Conservation (phyloP, 1,140 invertebrate species). For the Dermatophagoides farinae region DNA sequence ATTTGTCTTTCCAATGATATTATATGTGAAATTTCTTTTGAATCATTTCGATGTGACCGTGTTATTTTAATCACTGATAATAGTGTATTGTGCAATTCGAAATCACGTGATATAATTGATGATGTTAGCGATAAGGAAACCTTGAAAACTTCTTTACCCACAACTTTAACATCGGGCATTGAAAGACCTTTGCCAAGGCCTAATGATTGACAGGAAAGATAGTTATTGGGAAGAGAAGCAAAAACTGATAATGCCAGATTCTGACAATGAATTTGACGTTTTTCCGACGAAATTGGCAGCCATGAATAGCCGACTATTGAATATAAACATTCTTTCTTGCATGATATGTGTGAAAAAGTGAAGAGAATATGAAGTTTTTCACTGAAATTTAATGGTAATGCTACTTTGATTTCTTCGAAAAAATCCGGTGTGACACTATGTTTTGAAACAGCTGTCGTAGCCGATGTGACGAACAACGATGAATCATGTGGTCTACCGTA, state of each 20-base stretch:
- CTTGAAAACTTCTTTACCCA: constrained; percentile 63
- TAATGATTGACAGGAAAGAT: constrained; percentile 65
- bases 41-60: neutral
- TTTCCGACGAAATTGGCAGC: constrained; percentile 54
- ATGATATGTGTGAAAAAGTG: constrained; percentile 69
- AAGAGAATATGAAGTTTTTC: constrained; percentile 61
- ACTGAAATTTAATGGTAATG: constrained; percentile 46
- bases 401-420: constrained; percentile 43
- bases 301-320: constrained; percentile 75
- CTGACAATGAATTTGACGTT: constrained; percentile 50
- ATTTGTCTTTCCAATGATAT: constrained; percentile 1
- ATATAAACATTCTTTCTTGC: constrained; percentile 60
- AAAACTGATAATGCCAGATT: constrained; percentile 59
- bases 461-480: constrained; percentile 36
- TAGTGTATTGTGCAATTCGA: neutral
- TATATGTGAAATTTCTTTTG: neutral
- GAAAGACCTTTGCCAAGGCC: constrained; percentile 50
- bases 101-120: constrained; percentile 24
- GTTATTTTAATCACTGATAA: neutral
- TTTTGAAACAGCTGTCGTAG: constrained; percentile 33
- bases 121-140: constrained; percentile 61
- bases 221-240: constrained; percentile 56
- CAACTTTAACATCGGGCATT: constrained; percentile 73
- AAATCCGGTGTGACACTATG: constrained; percentile 36
- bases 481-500: constrained; percentile 40